Base-by-base conservation (phyloP, 53 echinoderm and acorn worm genomes). In the Henricia sp. region DNA sequence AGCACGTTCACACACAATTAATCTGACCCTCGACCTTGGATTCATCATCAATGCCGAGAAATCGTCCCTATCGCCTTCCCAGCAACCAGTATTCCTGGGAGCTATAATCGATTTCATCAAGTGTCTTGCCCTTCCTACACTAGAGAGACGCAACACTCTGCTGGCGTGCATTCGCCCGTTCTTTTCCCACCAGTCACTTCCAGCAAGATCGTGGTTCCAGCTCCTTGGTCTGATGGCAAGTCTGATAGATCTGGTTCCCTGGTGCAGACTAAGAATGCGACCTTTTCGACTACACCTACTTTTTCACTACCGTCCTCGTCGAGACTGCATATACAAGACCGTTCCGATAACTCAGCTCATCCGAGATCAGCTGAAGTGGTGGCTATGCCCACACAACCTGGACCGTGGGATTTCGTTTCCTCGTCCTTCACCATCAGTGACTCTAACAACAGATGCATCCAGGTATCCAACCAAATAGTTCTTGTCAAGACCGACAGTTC, bases 211-310 rank as follows among this genome's bases (percentile, higher is more conserved):
- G 14, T 70, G 71, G 80, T 36, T 82, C 19, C 52, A 30, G 0
- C 43, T 82, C 2, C 41, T 88, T 3, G 88, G 82, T 0, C 70
- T 70, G 8, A 43, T 80, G 80, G 82, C 82, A 16, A 88, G 88
- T 37, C 29, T 80, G 43, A 71, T 88, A 4, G 60, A 59, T 25
- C 21, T 88, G 2, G 46, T 88, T 0, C 82, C 26, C 0, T 80
- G 37, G 37, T 87, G 56, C 68, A 24, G 74, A 2, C 12, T 87
- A n/a, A 8, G 26, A 4, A 75, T 87, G 77, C 27, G 77, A 0
- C 42, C 67, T 4, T 19, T 76, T 1, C 76, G 77, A 41, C 42
- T 76, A 0, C 74, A 86, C 54, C 68, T 86, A 0, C 60, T 68
- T 5, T 11, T 2, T 2, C 52, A 72, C 50, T 86, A 37, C 77